phyloP scores from a whole-genome alignment of 2,888 invertebrate genomes.

The Xanthorhoe designata region DNA sequence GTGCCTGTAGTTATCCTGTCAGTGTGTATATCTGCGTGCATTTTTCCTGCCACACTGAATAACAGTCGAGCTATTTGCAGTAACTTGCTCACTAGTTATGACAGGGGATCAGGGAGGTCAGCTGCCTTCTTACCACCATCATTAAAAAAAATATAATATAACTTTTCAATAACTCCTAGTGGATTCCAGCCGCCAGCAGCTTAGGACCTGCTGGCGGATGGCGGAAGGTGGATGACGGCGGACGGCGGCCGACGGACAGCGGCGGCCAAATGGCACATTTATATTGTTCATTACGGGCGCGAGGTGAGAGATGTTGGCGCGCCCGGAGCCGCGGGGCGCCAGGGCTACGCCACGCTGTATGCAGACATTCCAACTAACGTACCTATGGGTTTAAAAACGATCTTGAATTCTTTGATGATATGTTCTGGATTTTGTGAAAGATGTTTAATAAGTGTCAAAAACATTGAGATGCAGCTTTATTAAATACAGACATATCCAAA shows the following conservation, averaged over 20 bases:
- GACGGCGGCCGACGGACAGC: slow-evolving; percentile 19
- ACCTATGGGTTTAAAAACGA: too few species aligned
- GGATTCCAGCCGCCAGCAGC: background rate
- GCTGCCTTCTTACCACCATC: background rate
- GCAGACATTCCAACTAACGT: too few species aligned
- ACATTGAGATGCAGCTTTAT: too few species aligned
- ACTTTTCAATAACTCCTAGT: too few species aligned
- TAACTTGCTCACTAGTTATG: background rate
- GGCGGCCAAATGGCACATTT: slow-evolving; percentile 74
- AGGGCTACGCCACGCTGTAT: slow-evolving; percentile 57
- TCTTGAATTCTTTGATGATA: background rate
- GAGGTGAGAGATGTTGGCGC: slow-evolving; percentile 84
- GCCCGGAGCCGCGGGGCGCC: slow-evolving; percentile 68
- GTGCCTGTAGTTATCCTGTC: background rate
- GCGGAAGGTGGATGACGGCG: slow-evolving; percentile 12
- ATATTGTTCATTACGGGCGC: slow-evolving; percentile 79
- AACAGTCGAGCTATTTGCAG: background rate
- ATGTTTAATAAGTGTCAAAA: background rate
- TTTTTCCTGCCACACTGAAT: background rate
- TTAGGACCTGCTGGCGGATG: background rate
- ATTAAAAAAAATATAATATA: too few species aligned
- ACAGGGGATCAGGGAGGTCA: slow-evolving; percentile 3
- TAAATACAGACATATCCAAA: too few species aligned
- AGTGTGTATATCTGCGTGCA: slow-evolving; percentile 1
- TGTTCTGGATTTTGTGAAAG: background rate